These are phyloP conservation scores for Clupea harengus DNA, from an alignment of 2,113 vertebrate genomes.

Conservation along the genomic window DNA sequence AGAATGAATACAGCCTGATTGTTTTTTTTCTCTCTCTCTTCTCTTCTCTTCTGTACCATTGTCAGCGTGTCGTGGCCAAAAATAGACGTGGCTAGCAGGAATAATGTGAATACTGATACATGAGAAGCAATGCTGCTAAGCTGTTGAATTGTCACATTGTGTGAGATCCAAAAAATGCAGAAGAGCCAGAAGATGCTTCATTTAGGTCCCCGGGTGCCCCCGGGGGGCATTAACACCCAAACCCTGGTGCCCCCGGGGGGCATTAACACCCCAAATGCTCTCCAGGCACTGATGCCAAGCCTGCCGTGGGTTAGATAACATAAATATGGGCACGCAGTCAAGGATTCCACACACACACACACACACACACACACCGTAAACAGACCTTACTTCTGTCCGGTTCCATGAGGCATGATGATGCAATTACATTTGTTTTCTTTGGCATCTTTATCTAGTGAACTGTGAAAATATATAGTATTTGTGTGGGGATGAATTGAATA, in stretches of 20 bases:
- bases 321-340: background rate
- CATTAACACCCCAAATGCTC: background rate
- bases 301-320: background rate
- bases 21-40: slow-evolving; percentile 36
- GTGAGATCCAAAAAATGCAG: slow-evolving; percentile 28
- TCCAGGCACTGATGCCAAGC: background rate
- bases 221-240: background rate
- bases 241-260: background rate
- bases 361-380: background rate
- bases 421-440: background rate
- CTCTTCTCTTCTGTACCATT: slow-evolving; percentile 43
- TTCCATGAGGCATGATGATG: background rate
- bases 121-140: slow-evolving; percentile 39
- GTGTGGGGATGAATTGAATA: too few relatives aligned
- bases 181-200: slow-evolving; percentile 27
- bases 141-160: slow-evolving; percentile 51
- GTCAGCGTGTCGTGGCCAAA: slow-evolving; percentile 47
- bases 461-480: too few relatives aligned
- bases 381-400: background rate
- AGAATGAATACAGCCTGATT: slow-evolving; percentile 47
- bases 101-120: slow-evolving; percentile 55
- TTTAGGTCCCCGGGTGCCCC: background rate
- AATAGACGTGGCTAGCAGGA: slow-evolving; percentile 55
- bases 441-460: too few relatives aligned
- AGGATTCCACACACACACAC: background rate